These are phyloP conservation scores for Cherax quadricarinatus DNA, from an alignment of 1,140 invertebrate species.

Conservation along the genomic window DNA sequence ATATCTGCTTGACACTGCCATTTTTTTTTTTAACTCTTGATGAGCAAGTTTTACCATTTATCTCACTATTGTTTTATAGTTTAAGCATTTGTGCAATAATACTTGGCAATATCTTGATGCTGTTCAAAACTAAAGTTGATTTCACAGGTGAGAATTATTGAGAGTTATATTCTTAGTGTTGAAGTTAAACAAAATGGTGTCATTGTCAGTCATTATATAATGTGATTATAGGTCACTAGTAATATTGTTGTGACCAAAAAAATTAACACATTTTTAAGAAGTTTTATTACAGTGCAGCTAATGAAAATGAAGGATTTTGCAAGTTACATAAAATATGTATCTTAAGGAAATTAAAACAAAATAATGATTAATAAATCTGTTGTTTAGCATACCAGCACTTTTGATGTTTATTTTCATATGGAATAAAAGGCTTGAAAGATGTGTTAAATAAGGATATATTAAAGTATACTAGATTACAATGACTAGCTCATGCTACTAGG, in stretches of 20 bases:
- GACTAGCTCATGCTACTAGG: background rate
- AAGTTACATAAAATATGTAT: background rate
- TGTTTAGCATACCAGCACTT: constrained; percentile 11
- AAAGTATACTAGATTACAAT: background rate
- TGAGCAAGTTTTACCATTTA: constrained; percentile 8
- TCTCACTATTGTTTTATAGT: constrained; percentile 7
- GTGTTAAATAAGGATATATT: background rate
- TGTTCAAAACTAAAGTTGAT: constrained; percentile 7
- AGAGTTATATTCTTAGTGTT: background rate
- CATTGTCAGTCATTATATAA: background rate
- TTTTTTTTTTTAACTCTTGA: background rate
- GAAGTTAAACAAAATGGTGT: background rate
- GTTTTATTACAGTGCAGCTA: background rate
- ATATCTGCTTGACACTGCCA: background rate
- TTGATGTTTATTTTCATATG: background rate
- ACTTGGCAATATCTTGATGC: constrained; percentile 7
- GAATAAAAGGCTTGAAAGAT: background rate
- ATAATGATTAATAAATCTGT: background rate
- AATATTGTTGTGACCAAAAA: background rate
- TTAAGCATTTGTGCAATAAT: constrained; percentile 46
- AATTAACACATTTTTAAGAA: background rate
- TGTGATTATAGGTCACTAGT: background rate
- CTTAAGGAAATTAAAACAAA: too few relatives aligned
- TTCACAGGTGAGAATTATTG: background rate
- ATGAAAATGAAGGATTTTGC: background rate